A percentile compares a stretch with the other conserved stretches of the same genome.
These are phyloP conservation scores for Entelurus aequoreus DNA, from an alignment of 2,113 vertebrate species.

Conservation along the genomic window DNA sequence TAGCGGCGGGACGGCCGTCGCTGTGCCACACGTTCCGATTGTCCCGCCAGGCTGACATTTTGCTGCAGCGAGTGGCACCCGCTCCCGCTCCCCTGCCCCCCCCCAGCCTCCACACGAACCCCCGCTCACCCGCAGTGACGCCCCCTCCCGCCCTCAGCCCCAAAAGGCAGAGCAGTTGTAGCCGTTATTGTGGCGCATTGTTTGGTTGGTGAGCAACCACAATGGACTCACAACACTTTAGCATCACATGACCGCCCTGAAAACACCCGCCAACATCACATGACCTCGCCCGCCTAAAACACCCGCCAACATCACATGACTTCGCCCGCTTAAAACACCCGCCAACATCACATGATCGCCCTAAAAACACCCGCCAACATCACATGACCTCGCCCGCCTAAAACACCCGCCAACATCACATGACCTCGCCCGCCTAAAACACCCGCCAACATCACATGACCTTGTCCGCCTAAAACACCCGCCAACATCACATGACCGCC, in stretches of 20 bases:
- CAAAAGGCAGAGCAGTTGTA: conserved; percentile 78
- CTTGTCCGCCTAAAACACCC: too few relatives aligned
- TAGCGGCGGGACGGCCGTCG: conserved; percentile 73
- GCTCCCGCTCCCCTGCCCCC: conserved; percentile 15
- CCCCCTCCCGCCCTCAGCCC: not conserved
- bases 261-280: conserved; percentile 77
- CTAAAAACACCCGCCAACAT: too few relatives aligned
- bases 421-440: too few relatives aligned
- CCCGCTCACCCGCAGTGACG: conserved; percentile 7
- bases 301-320: not conserved
- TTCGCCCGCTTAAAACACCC: too few relatives aligned
- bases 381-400: not conserved
- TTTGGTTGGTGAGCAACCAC: conserved; percentile 91
- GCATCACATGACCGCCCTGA: conserved; percentile 70
- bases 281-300: conserved; percentile 63
- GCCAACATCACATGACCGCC: not conserved
- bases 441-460: not conserved
- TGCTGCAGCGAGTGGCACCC: conserved; percentile 72
- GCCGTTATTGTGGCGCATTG: conserved; percentile 95
- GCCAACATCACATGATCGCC: too few relatives aligned
- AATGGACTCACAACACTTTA: conserved; percentile 98
- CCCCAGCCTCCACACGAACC: conserved; percentile 24
- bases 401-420: not conserved
- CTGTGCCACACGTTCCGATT: conserved; percentile 91
- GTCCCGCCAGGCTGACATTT: conserved; percentile 58